Evolutionary conservation across 2,888 invertebrate genomes (phyloP).

Genomic region (Caenorhabditis zanzibari): DNA sequence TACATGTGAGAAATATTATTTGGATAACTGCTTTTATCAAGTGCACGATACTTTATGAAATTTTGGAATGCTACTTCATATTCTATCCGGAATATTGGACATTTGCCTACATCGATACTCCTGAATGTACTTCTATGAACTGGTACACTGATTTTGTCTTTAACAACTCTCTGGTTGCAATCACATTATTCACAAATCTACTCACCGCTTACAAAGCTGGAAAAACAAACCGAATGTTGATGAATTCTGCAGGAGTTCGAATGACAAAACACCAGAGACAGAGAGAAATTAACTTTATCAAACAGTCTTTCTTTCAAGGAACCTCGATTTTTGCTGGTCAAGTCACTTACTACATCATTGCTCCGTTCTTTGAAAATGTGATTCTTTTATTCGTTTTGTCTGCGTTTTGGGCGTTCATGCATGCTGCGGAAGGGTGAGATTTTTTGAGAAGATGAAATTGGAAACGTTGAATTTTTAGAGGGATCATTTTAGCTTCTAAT

Average conservation of each 20-base stretch:
- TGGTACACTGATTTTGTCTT: constrained; percentile 23
- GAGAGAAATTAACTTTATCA: constrained; percentile 23
- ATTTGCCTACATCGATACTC: background rate
- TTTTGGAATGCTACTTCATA: background rate
- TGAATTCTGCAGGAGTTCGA: background rate
- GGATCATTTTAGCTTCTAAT: constrained; percentile 38
- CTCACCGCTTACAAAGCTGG: constrained; percentile 23
- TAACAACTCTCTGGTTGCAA: background rate
- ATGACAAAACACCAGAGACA: constrained; percentile 14
- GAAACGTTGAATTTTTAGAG: background rate
- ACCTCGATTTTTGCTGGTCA: constrained; percentile 35
- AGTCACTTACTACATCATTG: constrained; percentile 21
- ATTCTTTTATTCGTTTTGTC: constrained; percentile 18
- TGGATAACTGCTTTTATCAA: constrained; percentile 5
- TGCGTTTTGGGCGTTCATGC: constrained; percentile 26
- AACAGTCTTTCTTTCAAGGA: constrained; percentile 33
- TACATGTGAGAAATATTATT: constrained; percentile 1
- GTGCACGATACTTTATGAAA: constrained; percentile 2
- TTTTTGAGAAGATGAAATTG: background rate
- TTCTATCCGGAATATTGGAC: constrained; percentile 3
- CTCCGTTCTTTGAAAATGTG: constrained; percentile 4
- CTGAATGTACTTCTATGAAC: background rate
- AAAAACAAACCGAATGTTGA: background rate
- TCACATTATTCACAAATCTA: constrained; percentile 2
- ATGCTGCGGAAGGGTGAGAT: constrained; percentile 28